Evolutionary conservation across 2,113 vertebrate genomes (phyloP).

Genomic region (Misgurnus anguillicaudatus): DNA sequence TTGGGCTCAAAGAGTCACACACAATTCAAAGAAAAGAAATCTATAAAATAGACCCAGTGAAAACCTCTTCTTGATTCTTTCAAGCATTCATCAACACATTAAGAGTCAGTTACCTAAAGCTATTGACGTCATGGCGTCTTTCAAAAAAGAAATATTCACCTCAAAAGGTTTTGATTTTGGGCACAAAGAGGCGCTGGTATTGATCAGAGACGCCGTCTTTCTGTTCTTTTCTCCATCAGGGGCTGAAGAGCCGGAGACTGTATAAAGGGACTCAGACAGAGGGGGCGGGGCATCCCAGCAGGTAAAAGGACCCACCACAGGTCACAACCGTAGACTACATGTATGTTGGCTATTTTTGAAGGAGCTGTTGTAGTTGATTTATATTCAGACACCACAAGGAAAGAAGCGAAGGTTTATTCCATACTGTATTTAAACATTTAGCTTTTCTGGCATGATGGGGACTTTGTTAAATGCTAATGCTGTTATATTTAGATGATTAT

Average conservation of each 20-base stretch:
- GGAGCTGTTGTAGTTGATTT: constrained; percentile 33
- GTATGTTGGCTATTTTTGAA: constrained; percentile 40
- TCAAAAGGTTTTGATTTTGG: constrained; percentile 48
- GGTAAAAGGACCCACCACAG: constrained; percentile 41
- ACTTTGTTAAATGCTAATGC: neutral
- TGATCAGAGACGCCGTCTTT: constrained; percentile 39
- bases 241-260: constrained; percentile 16
- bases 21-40: constrained; percentile 25
- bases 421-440: too few species aligned
- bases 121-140: constrained; percentile 39
- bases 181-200: constrained; percentile 49
- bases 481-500: too few species aligned
- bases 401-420: neutral
- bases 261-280: constrained; percentile 23
- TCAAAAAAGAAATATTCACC: constrained; percentile 37
- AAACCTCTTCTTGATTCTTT: constrained; percentile 15
- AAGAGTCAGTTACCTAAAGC: constrained; percentile 31
- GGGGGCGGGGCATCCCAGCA: constrained; percentile 37
- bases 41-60: constrained; percentile 13
- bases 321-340: constrained; percentile 31
- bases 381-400: neutral
- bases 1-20: neutral
- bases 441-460: neutral
- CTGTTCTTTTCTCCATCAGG: constrained; percentile 26
- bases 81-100: constrained; percentile 10